Evolutionary conservation across 2,888 invertebrate genomes (phyloP).

Genomic region (Tigriopus californicus): DNA sequence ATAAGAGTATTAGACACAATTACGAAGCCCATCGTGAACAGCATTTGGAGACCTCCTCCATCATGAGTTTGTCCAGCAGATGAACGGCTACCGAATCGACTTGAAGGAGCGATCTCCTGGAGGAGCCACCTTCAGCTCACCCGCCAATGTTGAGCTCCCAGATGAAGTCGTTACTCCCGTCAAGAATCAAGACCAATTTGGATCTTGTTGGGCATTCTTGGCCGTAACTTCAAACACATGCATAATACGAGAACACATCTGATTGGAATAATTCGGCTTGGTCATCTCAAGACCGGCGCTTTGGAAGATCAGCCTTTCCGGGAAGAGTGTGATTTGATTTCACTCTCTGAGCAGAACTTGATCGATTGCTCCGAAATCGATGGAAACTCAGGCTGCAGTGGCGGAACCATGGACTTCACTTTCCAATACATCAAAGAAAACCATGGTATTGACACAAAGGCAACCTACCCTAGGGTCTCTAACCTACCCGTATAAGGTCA

Average conservation of each 20-base stretch:
- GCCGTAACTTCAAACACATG: too few relatives aligned
- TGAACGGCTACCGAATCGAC: conserved; percentile 46
- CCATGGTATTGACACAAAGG: conserved; percentile 72
- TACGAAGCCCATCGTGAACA: conserved; percentile 20
- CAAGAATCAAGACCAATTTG: conserved; percentile 78
- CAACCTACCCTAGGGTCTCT: conserved; percentile 67
- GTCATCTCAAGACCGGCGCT: too few relatives aligned
- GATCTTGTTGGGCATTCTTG: conserved; percentile 89
- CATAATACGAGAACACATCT: too few relatives aligned
- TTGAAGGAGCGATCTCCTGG: conserved; percentile 22
- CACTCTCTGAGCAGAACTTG: conserved; percentile 78
- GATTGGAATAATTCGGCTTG: too few relatives aligned
- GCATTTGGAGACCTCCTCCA: conserved; percentile 41
- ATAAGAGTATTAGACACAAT: conserved; percentile 66
- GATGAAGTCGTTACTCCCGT: conserved; percentile 66
- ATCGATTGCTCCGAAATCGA: conserved; percentile 65
- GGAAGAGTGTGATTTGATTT: too few relatives aligned
- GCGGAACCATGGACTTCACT: conserved; percentile 63
- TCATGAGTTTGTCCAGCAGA: conserved; percentile 48
- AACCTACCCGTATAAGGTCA: too few relatives aligned
- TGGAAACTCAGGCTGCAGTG: conserved; percentile 76
- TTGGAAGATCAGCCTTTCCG: too few relatives aligned
- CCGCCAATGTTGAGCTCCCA: conserved; percentile 53
- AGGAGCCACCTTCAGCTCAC: conserved; percentile 38
- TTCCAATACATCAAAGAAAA: conserved; percentile 66